Percentiles rank a stretch among this genome's conserved stretches.
phyloP scores from a whole-genome alignment of 2,888 invertebrate genomes.

The Trachelus tabidus region DNA sequence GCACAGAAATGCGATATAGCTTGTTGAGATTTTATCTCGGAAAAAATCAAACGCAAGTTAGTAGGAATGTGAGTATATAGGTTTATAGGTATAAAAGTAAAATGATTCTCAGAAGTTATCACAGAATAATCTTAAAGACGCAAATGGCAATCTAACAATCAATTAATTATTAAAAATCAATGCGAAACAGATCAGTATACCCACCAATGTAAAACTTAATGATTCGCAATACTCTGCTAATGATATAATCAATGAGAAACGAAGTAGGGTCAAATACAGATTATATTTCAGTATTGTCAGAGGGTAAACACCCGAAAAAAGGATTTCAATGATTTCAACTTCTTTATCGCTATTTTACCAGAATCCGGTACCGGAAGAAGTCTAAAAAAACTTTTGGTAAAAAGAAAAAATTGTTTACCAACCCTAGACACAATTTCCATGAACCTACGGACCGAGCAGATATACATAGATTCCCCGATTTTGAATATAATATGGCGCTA shows the following conservation, averaged over 20 bases:
- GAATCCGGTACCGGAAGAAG: constrained; percentile 70
- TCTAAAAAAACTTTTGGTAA: constrained; percentile 54
- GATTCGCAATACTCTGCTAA: constrained; percentile 3
- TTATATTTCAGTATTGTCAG: constrained; percentile 62
- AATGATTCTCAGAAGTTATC: not conserved
- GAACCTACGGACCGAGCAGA: constrained; percentile 45
- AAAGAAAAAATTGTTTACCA: not conserved
- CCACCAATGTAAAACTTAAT: not conserved
- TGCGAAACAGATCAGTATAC: not conserved
- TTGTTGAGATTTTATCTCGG: not conserved
- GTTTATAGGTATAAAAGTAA: not conserved
- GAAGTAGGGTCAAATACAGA: constrained; percentile 66
- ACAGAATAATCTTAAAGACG: not conserved
- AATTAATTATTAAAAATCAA: not conserved
- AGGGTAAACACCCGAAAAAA: constrained; percentile 68
- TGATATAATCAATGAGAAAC: constrained; percentile 63
- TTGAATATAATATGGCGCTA: constrained; percentile 63
- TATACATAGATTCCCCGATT: constrained; percentile 18
- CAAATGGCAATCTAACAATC: not conserved
- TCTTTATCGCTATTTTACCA: constrained; percentile 29
- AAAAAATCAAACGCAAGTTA: not conserved
- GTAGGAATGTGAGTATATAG: not conserved
- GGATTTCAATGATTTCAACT: constrained; percentile 63
- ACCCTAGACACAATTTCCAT: not conserved
- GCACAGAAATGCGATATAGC: constrained; percentile 1